Evolutionary conservation across 2,888 invertebrate genomes (phyloP), one percentile per base, ranked within the genome.

Genomic region (Caenorhabditis wallacei): DNA sequence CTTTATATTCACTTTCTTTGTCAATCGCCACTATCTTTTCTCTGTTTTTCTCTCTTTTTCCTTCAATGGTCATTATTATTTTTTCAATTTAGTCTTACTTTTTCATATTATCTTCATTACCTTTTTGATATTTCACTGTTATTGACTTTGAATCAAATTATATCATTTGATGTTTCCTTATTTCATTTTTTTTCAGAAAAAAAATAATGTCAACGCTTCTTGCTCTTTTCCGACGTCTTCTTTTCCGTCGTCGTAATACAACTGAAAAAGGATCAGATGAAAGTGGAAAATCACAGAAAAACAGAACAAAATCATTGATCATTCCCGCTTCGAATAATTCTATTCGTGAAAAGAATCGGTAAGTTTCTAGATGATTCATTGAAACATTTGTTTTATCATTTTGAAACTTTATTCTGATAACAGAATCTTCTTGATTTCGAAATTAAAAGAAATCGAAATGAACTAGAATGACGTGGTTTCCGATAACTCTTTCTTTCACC

Each of bases 221-320:
- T 51, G 61, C 81, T 22, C 51, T 64, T 2, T 76, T 81, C 59
- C 51, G 75, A 43, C 81, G 81, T 18, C 54, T 81, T 8, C 71
- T 81, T 2, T 81, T 81, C 71, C 63, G 80, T 22, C 20, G 74
- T 40, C 68, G 80, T 11, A 46, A 43, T 13, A 57, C 70, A 7
- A 70, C 61, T 11, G 78, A 78, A 4, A 78, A 78, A 22, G 30
- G 20, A 16, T 70, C 68, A 13, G 69, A 61, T 57, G 68, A 69
- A 30, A 76, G 76, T 43, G 40, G 48, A 59, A 74, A 63, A 46
- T 75, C 80, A 13, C 35, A 43, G 18, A 74, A 74, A 26, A 48
- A 16, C 11, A 51, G 70, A 46, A 70, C 74, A 18, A 75, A 68
- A 48, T 74, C 69, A 18, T 51, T 74, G n/a, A 64, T 51, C 30